Evolutionary conservation across 2,888 invertebrate species (phyloP).

Genomic region (Drosophila gaucha): DNA sequence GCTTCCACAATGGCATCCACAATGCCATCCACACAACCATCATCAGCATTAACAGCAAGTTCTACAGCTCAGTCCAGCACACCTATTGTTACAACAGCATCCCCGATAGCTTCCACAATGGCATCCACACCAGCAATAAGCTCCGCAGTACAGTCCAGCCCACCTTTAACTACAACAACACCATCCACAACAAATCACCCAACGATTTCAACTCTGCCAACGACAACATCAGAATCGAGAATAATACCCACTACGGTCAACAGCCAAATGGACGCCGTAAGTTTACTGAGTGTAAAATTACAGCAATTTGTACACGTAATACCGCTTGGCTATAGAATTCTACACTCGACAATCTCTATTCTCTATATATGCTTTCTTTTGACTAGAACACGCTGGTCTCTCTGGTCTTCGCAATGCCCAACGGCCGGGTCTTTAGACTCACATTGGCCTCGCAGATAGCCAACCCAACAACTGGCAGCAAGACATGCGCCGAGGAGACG

Average conservation of each 20-base stretch:
- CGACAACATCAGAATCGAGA: background rate
- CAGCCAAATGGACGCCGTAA: slow-evolving; percentile 15
- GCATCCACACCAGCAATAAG: background rate
- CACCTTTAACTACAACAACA: background rate
- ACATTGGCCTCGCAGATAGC: slow-evolving; percentile 18
- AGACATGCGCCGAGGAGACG: slow-evolving; percentile 20
- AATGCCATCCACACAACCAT: no score
- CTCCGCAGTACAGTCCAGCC: background rate
- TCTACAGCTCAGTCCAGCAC: no score
- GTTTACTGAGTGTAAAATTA: slow-evolving; percentile 8
- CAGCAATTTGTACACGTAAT: slow-evolving; percentile 10
- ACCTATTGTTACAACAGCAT: no score
- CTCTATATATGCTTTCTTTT: background rate
- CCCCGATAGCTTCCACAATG: no score
- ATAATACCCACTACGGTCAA: background rate
- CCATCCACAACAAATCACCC: no score
- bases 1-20: no score
- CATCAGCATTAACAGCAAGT: no score
- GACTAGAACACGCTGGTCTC: slow-evolving; percentile 26
- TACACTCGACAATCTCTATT: background rate
- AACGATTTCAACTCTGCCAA: background rate
- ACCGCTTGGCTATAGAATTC: background rate
- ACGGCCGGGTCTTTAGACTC: slow-evolving; percentile 23
- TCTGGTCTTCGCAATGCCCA: slow-evolving; percentile 16
- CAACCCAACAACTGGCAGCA: slow-evolving; percentile 19